phyloP scores from a whole-genome alignment of 2,888 invertebrate species.

The Leistus spinibarbis region DNA sequence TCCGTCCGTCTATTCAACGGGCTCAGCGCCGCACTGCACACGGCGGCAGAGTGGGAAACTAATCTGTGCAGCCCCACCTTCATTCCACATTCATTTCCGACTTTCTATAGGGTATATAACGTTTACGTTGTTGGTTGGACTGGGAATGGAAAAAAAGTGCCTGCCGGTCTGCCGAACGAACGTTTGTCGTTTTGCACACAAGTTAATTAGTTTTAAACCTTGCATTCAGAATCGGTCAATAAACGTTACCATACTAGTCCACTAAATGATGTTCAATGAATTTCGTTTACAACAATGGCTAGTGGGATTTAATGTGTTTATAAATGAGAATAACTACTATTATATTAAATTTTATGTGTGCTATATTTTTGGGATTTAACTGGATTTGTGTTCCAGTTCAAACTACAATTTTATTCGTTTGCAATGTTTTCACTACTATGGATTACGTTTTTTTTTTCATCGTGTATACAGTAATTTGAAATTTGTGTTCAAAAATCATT shows the following conservation, averaged over 20 bases:
- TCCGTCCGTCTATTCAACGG: constrained; percentile 28
- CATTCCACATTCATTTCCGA: constrained; percentile 38
- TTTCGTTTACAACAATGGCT: not conserved
- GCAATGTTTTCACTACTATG: too few relatives aligned
- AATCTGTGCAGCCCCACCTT: constrained; percentile 33
- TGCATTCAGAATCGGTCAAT: constrained; percentile 36
- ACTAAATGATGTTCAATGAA: not conserved
- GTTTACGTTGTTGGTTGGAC: constrained; percentile 23
- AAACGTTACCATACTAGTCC: not conserved
- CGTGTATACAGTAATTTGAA: too few relatives aligned
- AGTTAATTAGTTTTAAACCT: constrained; percentile 38
- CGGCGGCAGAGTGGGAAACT: constrained; percentile 18
- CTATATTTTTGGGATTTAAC: too few relatives aligned
- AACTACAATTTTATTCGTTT: too few relatives aligned
- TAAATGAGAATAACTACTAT: too few relatives aligned
- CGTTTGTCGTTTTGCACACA: constrained; percentile 33
- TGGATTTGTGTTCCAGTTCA: too few relatives aligned
- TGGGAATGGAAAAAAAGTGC: constrained; percentile 8
- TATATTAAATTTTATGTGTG: too few relatives aligned
- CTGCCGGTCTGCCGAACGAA: constrained; percentile 8
- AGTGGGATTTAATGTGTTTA: too few relatives aligned
- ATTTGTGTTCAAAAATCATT: too few relatives aligned
- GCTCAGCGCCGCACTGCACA: not conserved
- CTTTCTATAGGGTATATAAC: constrained; percentile 37
- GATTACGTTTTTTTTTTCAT: too few relatives aligned